Evolutionary conservation across 2,113 vertebrate species (phyloP), one percentile per base, ranked within the genome.

Genomic region (Nerophis lumbriciformis): DNA sequence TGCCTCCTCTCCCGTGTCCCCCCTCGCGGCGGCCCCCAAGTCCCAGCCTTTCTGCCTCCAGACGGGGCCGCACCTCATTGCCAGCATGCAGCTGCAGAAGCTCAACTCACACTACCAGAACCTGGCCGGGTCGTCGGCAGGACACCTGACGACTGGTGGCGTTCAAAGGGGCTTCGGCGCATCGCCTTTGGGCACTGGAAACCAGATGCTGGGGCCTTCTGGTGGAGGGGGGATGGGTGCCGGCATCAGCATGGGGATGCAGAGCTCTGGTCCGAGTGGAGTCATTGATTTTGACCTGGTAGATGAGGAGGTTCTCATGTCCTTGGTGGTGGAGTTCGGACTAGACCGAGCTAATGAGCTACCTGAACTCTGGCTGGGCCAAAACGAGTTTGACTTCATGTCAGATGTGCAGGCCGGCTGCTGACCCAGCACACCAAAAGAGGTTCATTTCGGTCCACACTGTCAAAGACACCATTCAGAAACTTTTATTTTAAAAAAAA

Each of bases 361-460:
- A 47, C 93, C 90, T 0, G 92, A 95, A 81, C 91, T 94, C 28
- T 94, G 93, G 92, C 83, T 96, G 65, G 89, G 91, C 42, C 93
- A 94, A 80, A 94, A 92, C 44, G 92, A 95, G 81, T 93, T 95
- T 61, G 91, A 94, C 65, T 93, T 92, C 62, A 84, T 87, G 54
- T 82, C 89, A 0, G 92, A 93, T 10, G 88, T 92, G 28, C 88
- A 87, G 0, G 87, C 89, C 6, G 83, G 90, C 39, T 92, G 85
- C 82, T 88, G 87, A 91, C 75, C 16, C 7, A 0, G 6, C 49
- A 5, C n/a, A 9, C 19, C 10, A 51, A 11, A 5, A 51, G 16
- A 51, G 21, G 11, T 35, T 53, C 11, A 14, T 53, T 35, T 35
- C 9, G 10, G 42, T 45, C 42, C 42, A 12, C 10, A 12, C 42